phyloP scores from a whole-genome alignment of 37 sponge, comb jelly and placozoan species.

The Oscarella lobularis region DNA sequence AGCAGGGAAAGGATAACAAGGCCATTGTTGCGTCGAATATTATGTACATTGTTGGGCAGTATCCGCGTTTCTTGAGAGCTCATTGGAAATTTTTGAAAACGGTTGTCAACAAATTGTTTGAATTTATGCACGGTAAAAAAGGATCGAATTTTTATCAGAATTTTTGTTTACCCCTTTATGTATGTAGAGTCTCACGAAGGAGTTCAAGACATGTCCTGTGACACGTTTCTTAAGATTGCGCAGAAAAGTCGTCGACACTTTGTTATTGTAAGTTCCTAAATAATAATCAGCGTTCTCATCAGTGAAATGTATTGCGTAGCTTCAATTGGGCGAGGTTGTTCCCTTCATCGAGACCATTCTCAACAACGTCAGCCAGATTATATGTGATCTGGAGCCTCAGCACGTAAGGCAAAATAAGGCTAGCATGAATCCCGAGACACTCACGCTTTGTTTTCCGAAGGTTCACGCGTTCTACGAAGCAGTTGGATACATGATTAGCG shows the following conservation, averaged over 20 bases:
- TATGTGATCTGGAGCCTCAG: conserved; percentile 95
- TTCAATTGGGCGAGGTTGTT: conserved; percentile 78
- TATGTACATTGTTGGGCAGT: conserved; percentile 99
- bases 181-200: conserved; percentile 88
- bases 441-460: conserved; percentile 11
- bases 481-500: conserved; percentile 96
- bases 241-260: conserved; percentile 97
- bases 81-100: conserved; percentile 99
- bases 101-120: conserved; percentile 98
- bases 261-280: conserved; percentile 42
- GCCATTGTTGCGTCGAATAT: conserved; percentile 98
- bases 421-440: neutral
- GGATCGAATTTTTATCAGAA: neutral
- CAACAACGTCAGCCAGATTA: conserved; percentile 79
- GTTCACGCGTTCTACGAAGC: conserved; percentile 99
- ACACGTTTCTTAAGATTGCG: conserved; percentile 98
- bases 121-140: conserved; percentile 92
- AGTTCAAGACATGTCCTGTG: conserved; percentile 99
- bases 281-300: neutral
- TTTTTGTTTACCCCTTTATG: neutral
- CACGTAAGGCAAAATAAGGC: conserved; percentile 36
- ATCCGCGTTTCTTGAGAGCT: conserved; percentile 89
- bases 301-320: conserved; percentile 11
- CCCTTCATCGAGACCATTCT: conserved; percentile 95
- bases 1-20: conserved; percentile 98